Evolutionary conservation across 2,888 invertebrate genomes (phyloP), one percentile per base, ranked within the genome.

Genomic region (Masnerella sp.): DNA sequence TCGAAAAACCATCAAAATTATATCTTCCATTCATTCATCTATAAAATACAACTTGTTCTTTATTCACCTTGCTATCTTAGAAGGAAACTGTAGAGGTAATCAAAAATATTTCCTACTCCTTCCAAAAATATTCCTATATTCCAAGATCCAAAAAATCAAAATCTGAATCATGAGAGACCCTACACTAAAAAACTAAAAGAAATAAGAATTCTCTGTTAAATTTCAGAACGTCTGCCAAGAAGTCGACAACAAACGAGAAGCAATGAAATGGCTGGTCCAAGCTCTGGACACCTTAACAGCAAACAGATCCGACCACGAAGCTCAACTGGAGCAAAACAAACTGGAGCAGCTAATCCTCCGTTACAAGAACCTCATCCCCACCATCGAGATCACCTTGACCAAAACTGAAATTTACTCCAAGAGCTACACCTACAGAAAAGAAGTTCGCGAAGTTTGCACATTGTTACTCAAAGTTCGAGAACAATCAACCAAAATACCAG

Each of bases 201-300:
- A n/a, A n/a, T n/a, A n/a, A n/a, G n/a, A n/a, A n/a, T n/a, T n/a
- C n/a, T n/a, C n/a, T n/a, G n/a, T n/a, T n/a, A n/a, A n/a, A n/a
- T n/a, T n/a, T n/a, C 88, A 97, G 96, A 92, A 92, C 86, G 94
- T 97, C 80, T 96, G 96, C 86, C 93, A 93, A 72, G 96, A 96
- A 88, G 96, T 97, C 28, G 96, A 97, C 85, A 91, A 91, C 68
- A 95, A 95, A 86, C 92, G 96, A 18, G 96, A 97, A 87, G 96
- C 96, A 82, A 96, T 97, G 94, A 97, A 97, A 85, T 96, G 96
- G 96, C 89, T 98, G 59, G 96, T 97, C 0, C 96, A 96, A 88
- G 95, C 95, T 9, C 88, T 98, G 52, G 96, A 98, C 82, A 93
- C 93, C 80, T 90, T 98, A 69, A 91, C 95, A 14, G 92, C 94